Evolutionary conservation across 2,888 invertebrate genomes (phyloP).

Genomic region (Philhelius pedissequus): DNA sequence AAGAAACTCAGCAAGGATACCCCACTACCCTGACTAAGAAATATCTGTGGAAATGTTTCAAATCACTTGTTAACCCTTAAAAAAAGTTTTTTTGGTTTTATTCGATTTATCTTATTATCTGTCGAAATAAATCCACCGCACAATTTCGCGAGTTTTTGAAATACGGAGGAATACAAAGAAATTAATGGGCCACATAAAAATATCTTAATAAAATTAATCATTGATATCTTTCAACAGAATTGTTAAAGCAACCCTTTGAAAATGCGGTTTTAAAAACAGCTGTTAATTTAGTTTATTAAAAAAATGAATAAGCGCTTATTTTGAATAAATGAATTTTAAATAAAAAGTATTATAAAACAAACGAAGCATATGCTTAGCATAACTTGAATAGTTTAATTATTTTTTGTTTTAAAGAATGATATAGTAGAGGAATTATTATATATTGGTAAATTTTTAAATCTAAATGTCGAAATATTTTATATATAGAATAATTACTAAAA

Average conservation of each 20-base stretch:
- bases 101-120: too few species aligned
- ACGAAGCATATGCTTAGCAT: constrained; percentile 11
- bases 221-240: neutral
- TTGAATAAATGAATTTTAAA: neutral
- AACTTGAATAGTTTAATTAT: neutral
- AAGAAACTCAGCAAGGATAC: neutral
- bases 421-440: neutral
- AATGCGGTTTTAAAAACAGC: neutral
- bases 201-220: too few species aligned
- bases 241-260: neutral
- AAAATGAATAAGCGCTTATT: constrained; percentile 4
- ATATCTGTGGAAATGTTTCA: neutral
- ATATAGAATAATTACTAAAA: constrained; percentile 20
- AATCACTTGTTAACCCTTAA: neutral
- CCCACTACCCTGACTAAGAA: neutral
- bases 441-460: constrained; percentile 15
- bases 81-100: neutral
- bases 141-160: too few species aligned
- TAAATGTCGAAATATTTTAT: constrained; percentile 62
- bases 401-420: neutral
- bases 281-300: neutral
- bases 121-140: too few species aligned
- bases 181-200: too few species aligned
- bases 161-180: too few species aligned
- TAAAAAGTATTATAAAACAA: neutral